Percentiles rank a stretch among this genome's conserved stretches.
phyloP scores from a whole-genome alignment of 2,797 vertebrate genomes.

The Melanotaenia maccullochi region DNA sequence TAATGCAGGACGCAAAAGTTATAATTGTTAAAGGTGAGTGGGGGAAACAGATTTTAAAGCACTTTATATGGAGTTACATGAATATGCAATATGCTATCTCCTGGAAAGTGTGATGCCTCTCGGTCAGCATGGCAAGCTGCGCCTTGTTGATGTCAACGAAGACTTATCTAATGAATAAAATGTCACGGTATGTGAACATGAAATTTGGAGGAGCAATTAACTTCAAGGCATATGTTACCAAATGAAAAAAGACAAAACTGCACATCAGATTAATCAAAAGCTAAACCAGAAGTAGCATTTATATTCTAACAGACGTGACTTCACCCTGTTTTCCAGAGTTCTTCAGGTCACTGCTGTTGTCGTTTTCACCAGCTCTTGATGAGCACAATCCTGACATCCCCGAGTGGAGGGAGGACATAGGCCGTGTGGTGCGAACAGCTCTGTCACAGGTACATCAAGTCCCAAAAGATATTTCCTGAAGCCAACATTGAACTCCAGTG shows the following conservation, averaged over 20 bases:
- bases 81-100: conserved; percentile 68
- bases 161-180: conserved; percentile 73
- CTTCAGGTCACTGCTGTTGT: conserved; percentile 93
- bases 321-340: conserved; percentile 82
- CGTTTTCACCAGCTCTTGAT: conserved; percentile 95
- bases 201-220: conserved; percentile 75
- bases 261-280: conserved; percentile 71
- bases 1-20: conserved; percentile 93
- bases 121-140: conserved; percentile 35
- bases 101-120: conserved; percentile 32
- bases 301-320: conserved; percentile 46
- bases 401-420: conserved; percentile 94
- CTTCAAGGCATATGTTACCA: conserved; percentile 63
- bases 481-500: conserved; percentile 33
- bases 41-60: conserved; percentile 54
- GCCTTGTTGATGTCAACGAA: conserved; percentile 54
- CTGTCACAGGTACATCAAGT: conserved; percentile 88
- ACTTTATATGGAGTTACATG: conserved; percentile 70
- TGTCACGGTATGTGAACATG: conserved; percentile 64
- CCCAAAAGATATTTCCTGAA: conserved; percentile 48
- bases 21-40: conserved; percentile 91
- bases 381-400: conserved; percentile 96
- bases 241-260: conserved; percentile 74
- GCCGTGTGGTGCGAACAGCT: conserved; percentile 90
- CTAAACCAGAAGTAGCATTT: conserved; percentile 51